Evolutionary conservation across 2,888 invertebrate genomes (phyloP), one percentile per base, ranked within the genome.

Genomic region (Cephus spinipes): DNA sequence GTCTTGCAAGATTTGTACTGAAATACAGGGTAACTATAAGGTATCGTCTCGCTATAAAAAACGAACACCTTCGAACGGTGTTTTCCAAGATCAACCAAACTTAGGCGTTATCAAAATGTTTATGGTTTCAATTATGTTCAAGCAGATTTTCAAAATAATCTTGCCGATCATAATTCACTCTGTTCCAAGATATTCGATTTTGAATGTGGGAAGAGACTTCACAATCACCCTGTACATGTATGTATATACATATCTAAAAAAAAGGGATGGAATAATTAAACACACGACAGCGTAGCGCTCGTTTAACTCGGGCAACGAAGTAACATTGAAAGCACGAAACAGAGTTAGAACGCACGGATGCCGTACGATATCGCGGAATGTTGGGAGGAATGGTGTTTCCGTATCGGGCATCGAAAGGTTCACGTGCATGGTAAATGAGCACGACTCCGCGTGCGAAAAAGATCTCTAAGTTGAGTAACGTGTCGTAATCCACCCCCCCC

Each of bases 321-420:
- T 74, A 76, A 78, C 78, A 78, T 68, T 76, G 35, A 78, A 78
- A 78, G 78, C 76, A 78, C 73, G 78, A 76, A 77, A 74, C 55
- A 75, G 12, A 78, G 78, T 78, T 76, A 75, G 78, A 78, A 78
- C 75, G 55, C 55, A 78, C 78, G 73, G 36, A 77, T 15, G 69
- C 74, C 31, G 35, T 55, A 77, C 32, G 35, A 76, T 35, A 71
- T 71, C 71, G 71, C 71, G 71, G 31, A 55, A 76, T 69, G 78
- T 75, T 35, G 73, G 76, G 76, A 78, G 73, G 73, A 76, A 78
- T 75, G 78, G 78, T 78, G 78, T 78, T 77, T 75, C 34, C 33
- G 74, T 68, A 69, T 76, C 74, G 74, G 36, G 33, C 74, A 36
- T 74, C 36, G 74, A 74, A 74, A 35, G 30, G 33, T 77, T 73